Conservation (phyloP, 2,113 vertebrate species). For the Leucosticte australis region DNA sequence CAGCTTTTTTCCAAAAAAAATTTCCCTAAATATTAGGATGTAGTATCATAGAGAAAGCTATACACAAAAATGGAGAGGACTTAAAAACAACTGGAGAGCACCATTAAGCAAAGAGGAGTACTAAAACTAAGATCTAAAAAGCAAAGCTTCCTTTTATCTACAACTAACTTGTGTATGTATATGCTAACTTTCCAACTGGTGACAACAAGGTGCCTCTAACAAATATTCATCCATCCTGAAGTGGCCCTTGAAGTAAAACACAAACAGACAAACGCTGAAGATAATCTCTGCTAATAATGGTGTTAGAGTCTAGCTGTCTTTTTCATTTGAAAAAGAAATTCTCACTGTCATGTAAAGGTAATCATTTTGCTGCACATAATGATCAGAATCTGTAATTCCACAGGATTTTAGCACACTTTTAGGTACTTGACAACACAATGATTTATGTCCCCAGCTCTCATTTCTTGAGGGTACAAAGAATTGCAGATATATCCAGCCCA, state of each 20-base stretch:
- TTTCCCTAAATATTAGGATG: background rate
- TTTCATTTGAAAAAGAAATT: background rate
- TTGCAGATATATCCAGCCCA: background rate
- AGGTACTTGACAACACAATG: background rate
- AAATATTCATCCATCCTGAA: background rate
- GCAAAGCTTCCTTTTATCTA: background rate
- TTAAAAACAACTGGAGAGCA: background rate
- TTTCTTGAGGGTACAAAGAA: background rate
- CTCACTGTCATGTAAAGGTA: background rate
- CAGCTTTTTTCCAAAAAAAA: fast-evolving
- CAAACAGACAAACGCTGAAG: background rate
- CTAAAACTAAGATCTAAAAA: background rate
- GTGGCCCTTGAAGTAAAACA: background rate
- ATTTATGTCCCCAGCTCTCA: background rate
- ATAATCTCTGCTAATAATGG: background rate
- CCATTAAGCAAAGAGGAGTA: background rate
- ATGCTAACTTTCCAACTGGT: background rate
- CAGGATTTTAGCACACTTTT: background rate
- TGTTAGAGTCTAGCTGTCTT: background rate
- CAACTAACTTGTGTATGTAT: background rate
- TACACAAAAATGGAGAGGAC: background rate
- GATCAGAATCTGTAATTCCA: background rate
- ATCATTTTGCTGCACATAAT: background rate
- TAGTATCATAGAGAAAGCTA: background rate
- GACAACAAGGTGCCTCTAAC: background rate